Base-by-base conservation (phyloP, 2,888 invertebrate genomes). In the Gryllus longicercus region DNA sequence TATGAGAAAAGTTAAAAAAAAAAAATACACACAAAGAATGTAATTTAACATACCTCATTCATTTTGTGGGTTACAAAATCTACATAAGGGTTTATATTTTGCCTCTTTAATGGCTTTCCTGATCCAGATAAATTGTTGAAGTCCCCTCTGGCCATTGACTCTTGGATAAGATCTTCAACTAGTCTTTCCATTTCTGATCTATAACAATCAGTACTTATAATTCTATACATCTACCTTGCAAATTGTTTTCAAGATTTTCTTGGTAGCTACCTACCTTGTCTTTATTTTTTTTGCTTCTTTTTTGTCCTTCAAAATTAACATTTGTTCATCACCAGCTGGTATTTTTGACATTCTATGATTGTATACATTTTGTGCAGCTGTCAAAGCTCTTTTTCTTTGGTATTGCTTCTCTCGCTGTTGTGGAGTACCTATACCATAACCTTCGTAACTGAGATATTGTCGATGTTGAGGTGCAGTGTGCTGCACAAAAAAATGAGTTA, bases 151-250 rank as follows among this genome's bases (percentile, higher is more conserved):
- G 93, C 92, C 91, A 97, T 96, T 0, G 96, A 93, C 85, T 96
- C 96, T 84, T 95, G 95, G 83, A 97, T 97, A 82, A 96, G 89
- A 89, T 97, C 97, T 86, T 97, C 97, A 0, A 96, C 96, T 0
- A 97, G 88, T 79, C 96, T 91, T 85, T 51, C 86, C 84, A 81
- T 86, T 85, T 82, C 85, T 84, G 2, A 85, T 85, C 80, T 79
- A 79, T 79, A 76, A 81, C 76, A 38, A 51, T 5, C 14, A 63
- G 16, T 63, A 18, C n/a, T 18, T 63, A n/a, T 63, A 18, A 16
- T 63, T 63, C n/a, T 63, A 1, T 63, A 38, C 12, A 63, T 63
- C n/a, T 63, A 63, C 0, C n/a, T 11, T 63, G 8, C 14, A 63
- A 11, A 63, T 5, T 63, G 10, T 63, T 16, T 4, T 63, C 10